Evolutionary conservation across 2,888 invertebrate species (phyloP), one percentile per base, ranked within the genome.

Genomic region (Drosophila nr. fundita): DNA sequence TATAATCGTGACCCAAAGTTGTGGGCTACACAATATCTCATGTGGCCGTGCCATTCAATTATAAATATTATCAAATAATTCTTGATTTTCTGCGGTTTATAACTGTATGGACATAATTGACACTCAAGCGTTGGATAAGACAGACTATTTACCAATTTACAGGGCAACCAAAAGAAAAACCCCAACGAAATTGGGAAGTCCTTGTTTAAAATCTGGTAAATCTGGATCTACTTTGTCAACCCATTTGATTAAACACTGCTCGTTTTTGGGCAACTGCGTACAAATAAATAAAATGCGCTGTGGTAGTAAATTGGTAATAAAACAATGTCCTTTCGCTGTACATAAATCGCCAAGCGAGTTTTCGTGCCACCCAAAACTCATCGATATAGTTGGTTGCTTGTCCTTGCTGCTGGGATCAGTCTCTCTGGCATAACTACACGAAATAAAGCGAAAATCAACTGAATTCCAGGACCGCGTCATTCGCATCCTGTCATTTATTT

Each of bases 401-500:
- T 57, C 74, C 70, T 48, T 40, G 54, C 60, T 45, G 59, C 65
- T 57, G 60, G 42, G 49, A 42, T 55, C 40, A 27, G 32, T 30
- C 18, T 45, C 36, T 21, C 42, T 57, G 62, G 53, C 61, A 78
- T 76, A 83, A 68, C 78, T 76, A 73, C 73, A 78, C 76, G 76
- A 53, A 73, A 75, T 67, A 75, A 77, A 72, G 75, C 78, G 82
- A 71, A 75, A 64, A 81, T 83, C 69, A 75, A 80, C 70, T 70
- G 70, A 80, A 80, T 71, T 75, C 70, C 78, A 70, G 77, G 29
- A 76, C 75, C 53, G 45, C 78, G 78, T 73, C 82, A 84, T 71
- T 79, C 85, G 85, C 78, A 88, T 88, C 88, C 90, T 86, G 88
- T 79, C 83, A 89, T 82, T 89, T 85, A 78, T 88, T 73, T 83